phyloP scores from a whole-genome alignment of 53 echinoderm and acorn worm genomes.

The Holothuria leucospilota region DNA sequence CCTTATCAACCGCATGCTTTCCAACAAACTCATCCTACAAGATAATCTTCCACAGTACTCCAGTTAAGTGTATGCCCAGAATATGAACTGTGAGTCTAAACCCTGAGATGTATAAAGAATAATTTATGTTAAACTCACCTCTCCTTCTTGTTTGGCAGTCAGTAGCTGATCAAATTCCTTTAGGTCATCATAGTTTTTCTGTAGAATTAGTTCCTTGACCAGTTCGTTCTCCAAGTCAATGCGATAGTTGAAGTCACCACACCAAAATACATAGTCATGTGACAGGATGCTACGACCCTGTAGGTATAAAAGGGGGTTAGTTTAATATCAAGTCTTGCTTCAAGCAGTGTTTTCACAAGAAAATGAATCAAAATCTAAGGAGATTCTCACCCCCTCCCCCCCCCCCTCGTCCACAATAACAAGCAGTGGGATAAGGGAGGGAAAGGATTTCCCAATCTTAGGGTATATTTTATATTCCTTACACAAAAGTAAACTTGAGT shows the following conservation, averaged over 20 bases:
- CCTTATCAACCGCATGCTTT: too few relatives aligned
- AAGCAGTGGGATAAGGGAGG: too few relatives aligned
- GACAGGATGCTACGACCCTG: conserved; percentile 82
- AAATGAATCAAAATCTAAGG: not conserved
- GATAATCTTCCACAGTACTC: too few relatives aligned
- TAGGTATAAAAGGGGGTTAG: not conserved
- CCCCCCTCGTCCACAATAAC: too few relatives aligned
- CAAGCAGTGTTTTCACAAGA: not conserved
- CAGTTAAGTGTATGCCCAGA: too few relatives aligned
- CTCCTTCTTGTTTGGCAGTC: conserved; percentile 71
- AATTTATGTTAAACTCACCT: conserved; percentile 52
- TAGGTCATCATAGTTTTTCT: conserved; percentile 77
- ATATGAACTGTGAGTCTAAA: too few relatives aligned
- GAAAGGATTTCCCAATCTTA: too few relatives aligned
- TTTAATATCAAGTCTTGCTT: not conserved
- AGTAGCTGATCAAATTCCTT: conserved; percentile 85
- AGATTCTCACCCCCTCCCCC: not conserved
- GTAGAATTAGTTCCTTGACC: conserved; percentile 68
- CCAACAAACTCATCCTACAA: too few relatives aligned
- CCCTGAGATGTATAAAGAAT: too few relatives aligned
- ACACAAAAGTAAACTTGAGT: too few relatives aligned
- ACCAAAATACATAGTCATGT: conserved; percentile 98
- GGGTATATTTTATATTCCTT: too few relatives aligned
- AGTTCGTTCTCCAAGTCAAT: conserved; percentile 88
- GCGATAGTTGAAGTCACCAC: conserved; percentile 97